Evolutionary conservation across 2,113 vertebrate genomes (phyloP).

Genomic region (Mellivora capensis): DNA sequence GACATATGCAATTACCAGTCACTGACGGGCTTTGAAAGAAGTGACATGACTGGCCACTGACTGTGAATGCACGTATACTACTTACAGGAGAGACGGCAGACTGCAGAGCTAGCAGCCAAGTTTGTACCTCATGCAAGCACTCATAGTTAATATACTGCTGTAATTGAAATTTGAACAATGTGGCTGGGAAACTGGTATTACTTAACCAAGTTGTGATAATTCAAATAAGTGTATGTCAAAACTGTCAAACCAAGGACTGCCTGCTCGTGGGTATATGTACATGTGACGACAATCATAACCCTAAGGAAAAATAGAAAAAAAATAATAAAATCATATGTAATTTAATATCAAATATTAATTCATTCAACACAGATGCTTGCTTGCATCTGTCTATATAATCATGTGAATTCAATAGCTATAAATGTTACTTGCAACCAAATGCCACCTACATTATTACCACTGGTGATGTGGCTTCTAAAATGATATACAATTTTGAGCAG

Average conservation of each 20-base stretch:
- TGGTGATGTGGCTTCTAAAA: neutral
- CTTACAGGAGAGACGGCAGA: neutral
- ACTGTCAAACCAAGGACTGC: neutral
- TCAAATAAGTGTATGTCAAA: neutral
- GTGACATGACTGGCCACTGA: neutral
- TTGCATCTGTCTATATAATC: neutral
- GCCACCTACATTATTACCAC: neutral
- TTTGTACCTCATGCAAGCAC: neutral
- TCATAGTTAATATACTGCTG: neutral
- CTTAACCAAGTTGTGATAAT: neutral
- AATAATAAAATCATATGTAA: neutral
- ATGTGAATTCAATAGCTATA: neutral
- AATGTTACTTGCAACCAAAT: neutral
- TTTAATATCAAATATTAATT: neutral
- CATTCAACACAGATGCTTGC: neutral
- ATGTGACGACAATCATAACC: neutral
- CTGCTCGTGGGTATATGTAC: neutral
- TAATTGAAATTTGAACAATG: neutral
- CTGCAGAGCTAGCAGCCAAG: neutral
- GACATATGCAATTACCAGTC: neutral
- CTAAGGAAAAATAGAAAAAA: neutral
- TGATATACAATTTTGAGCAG: neutral
- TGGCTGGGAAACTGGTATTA: neutral
- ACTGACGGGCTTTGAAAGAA: neutral
- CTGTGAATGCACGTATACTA: neutral